Evolutionary conservation across 2,888 invertebrate species (phyloP).

Genomic region (Gymnocheta viridis): DNA sequence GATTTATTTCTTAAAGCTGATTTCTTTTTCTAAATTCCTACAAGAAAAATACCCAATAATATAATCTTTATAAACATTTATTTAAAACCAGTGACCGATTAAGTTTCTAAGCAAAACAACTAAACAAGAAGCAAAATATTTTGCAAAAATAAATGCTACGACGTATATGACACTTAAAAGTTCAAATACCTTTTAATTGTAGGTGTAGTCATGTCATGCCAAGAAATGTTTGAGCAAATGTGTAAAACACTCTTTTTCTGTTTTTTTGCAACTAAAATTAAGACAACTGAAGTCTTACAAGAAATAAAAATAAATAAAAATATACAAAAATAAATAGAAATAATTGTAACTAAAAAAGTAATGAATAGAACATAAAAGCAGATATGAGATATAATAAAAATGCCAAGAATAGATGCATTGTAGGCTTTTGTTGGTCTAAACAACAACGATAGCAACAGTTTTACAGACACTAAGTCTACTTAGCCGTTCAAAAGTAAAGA

Average conservation of each 20-base stretch:
- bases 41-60: too few species aligned
- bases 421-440: slow-evolving; percentile 44
- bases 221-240: slow-evolving; percentile 16
- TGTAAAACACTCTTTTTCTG: slow-evolving; percentile 19
- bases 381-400: background rate
- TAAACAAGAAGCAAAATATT: background rate
- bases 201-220: background rate
- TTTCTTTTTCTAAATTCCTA: background rate
- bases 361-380: slow-evolving; percentile 8
- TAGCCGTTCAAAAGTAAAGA: slow-evolving; percentile 26
- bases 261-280: slow-evolving; percentile 15
- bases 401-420: slow-evolving; percentile 28
- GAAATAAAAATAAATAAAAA: slow-evolving; percentile 5
- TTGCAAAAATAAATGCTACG: background rate
- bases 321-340: slow-evolving; percentile 23
- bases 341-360: slow-evolving; percentile 23
- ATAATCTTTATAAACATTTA: background rate
- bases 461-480: slow-evolving; percentile 50
- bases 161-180: slow-evolving; percentile 62
- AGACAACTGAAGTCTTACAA: slow-evolving; percentile 57
- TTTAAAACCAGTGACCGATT: slow-evolving; percentile 62
- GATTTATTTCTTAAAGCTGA: background rate
- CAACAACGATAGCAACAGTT: slow-evolving; percentile 37
- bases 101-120: slow-evolving; percentile 48
- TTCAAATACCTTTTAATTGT: slow-evolving; percentile 66